Base-by-base conservation (phyloP, 2,113 vertebrate species). In the Tupaia chinensis region DNA sequence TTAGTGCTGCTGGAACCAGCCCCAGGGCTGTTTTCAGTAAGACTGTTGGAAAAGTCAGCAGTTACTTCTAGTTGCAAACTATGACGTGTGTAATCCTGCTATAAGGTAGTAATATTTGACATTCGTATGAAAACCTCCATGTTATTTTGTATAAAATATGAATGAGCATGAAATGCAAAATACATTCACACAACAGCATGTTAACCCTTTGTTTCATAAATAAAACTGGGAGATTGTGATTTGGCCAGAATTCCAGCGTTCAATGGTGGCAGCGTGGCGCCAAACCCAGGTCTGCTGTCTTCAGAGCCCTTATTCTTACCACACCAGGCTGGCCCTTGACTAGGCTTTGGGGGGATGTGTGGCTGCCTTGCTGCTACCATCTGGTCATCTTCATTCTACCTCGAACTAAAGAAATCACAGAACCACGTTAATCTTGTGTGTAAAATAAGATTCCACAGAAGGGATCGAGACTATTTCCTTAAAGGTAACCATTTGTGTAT, bases 241-340 rank as follows among this genome's bases (percentile, higher is more conserved):
- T 73, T 87, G 77, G 12, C 66, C 68, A 56, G 20, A 14, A 63
- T n/a, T 69, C 17, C 29, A 34, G 20, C 56, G 5, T 77, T 80
- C 63, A 29, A 23, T 25, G 53, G 70, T 53, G 19, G 14, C 73
- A 22, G 69, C 54, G 22, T 13, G 76, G 70, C 54, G 70, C 78
- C 17, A 10, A 9, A 23, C 20, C 25, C 56, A n/a, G 60, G 34
- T 25, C 84, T 92, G n/a, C 32, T 56, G 63, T 22, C 66, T 29
- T 23, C 1, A 10, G 34, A 6, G 1, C 3, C 16, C 27, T 11
- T 4, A 1, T 9, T 80, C 89, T 83, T 14, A 29, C 34, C 25
- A 1, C 13, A 34, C 9, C 4, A 0, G 8, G 4, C 17, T n/a
- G 68, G 11, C 15, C 69, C 3, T 83, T n/a, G 3, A 3, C 7